Conservation (phyloP, 1,140 invertebrate genomes). For the Papilio xuthus region DNA sequence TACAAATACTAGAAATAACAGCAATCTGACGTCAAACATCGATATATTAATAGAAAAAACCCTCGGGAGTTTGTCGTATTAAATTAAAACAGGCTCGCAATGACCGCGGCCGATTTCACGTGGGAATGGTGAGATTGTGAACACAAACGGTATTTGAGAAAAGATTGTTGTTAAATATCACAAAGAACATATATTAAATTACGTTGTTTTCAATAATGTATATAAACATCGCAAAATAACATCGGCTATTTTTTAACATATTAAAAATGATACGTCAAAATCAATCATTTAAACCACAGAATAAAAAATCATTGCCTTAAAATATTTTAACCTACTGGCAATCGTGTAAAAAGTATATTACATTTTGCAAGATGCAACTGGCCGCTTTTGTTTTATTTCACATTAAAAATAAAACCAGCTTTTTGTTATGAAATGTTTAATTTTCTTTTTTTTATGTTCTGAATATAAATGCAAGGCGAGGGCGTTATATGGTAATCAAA, state of each 20-base stretch:
- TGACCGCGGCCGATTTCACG: background rate
- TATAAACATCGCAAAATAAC: background rate
- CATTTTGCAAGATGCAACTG: slow-evolving; percentile 5
- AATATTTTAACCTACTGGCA: background rate
- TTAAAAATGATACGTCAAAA: too few relatives aligned
- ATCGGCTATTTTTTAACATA: background rate
- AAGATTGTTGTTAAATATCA: background rate
- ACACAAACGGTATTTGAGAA: background rate
- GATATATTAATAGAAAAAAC: background rate
- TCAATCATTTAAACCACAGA: background rate
- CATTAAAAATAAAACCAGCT: background rate
- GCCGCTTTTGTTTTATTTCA: slow-evolving; percentile 4
- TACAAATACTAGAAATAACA: background rate
- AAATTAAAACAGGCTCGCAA: background rate
- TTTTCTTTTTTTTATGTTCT: slow-evolving; percentile 28
- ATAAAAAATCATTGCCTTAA: background rate
- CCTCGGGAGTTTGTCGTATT: background rate
- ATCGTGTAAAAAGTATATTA: background rate
- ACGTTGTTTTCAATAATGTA: background rate
- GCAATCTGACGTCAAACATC: background rate
- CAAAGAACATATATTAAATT: background rate
- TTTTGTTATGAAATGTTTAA: slow-evolving; percentile 28
- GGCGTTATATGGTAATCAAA: slow-evolving; percentile 28
- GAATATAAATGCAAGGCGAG: slow-evolving; percentile 20
- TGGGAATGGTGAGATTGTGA: background rate